Percentiles rank a stretch among this genome's conserved stretches.
Conservation (phyloP, 2,113 vertebrate genomes). For the Eurystomus gularis region DNA sequence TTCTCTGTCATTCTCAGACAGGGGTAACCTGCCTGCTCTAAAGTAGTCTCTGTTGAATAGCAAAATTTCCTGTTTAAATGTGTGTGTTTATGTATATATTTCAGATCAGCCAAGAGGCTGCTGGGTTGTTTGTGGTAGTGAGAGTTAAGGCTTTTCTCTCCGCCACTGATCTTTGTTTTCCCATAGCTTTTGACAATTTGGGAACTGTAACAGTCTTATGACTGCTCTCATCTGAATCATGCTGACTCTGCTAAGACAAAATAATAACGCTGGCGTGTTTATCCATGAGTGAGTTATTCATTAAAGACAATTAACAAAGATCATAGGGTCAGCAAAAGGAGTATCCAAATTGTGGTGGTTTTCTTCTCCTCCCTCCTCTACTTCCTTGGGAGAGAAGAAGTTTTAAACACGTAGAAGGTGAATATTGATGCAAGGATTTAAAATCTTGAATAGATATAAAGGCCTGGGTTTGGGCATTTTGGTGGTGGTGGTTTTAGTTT, state of each 20-base stretch:
- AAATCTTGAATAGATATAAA: not conserved
- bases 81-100: not conserved
- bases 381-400: not conserved
- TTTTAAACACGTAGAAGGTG: not conserved
- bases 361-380: not conserved
- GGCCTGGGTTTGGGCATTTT: not conserved
- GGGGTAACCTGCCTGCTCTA: not conserved
- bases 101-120: not conserved
- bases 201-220: constrained; percentile 7
- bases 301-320: constrained; percentile 5
- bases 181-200: not conserved
- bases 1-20: not conserved
- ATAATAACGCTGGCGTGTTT: not conserved
- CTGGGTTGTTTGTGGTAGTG: not conserved
- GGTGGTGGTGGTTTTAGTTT: not conserved
- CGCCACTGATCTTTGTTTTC: not conserved
- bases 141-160: not conserved
- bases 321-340: not conserved
- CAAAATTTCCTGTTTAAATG: not conserved
- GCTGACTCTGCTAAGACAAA: constrained; percentile 32
- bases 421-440: not conserved
- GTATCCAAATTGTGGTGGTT: not conserved
- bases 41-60: not conserved
- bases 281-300: not conserved
- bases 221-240: constrained; percentile 13